Evolutionary conservation across 2,797 vertebrate species (phyloP), one percentile per base, ranked within the genome.

Genomic region (Spea hammondii): DNA sequence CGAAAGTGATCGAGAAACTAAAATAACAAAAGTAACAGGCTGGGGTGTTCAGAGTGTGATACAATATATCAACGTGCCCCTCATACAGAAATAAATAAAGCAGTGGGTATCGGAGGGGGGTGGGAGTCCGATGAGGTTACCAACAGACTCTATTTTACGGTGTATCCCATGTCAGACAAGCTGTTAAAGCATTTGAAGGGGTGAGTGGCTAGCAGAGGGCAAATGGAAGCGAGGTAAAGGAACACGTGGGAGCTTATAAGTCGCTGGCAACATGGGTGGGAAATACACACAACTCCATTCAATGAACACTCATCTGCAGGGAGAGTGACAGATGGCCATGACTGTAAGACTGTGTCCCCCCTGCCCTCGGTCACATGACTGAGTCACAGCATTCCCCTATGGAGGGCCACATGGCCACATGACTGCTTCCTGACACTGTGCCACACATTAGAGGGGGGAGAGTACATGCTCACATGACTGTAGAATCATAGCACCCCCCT

Each of bases 91-190:
- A 51, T 53, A 79, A 71, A 17, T 62, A 70, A 72, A 73, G 10
- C 3, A 11, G 44, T 62, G 55, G 54, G 50, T 54, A 67, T 32
- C 55, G 62, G 69, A 51, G 54, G 49, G 46, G 14, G 9, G 17
- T 17, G 17, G 44, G 57, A 13, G 48, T 75, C 66, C 68, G 60
- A 9, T 45, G 48, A 59, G 66, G 66, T 46, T 65, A 47, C 54
- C 50, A 50, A 47, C 72, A 75, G 50, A 68, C 47, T 67, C 54
- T 81, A 69, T 76, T 81, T 81, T 62, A 76, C 77, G 71, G 71
- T 80, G 76, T 70, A 80, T 80, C 70, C 60, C 12, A 71, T 49
- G 72, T 62, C 46, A 67, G 62, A 72, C 71, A 74, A 79, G 76
- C 8, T 11, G 59, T 59, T 70, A 66, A 80, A 72, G 76, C 76